Percentiles rank a stretch among this genome's conserved stretches.
Evolutionary conservation across 2,113 vertebrate genomes (phyloP).

Genomic region (Thamnaconus septentrionalis): DNA sequence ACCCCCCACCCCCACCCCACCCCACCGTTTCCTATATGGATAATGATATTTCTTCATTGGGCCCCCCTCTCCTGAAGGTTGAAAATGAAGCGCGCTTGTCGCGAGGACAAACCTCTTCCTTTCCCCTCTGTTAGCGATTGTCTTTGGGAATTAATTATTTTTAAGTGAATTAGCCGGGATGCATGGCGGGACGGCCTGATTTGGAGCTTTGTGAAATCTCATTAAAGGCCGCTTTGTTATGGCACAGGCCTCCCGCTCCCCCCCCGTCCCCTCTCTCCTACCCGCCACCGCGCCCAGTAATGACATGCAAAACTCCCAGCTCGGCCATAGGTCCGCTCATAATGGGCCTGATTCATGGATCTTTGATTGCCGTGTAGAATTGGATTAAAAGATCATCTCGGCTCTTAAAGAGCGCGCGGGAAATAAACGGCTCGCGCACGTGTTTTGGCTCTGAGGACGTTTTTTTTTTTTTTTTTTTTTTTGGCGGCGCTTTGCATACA

Average conservation of each 20-base stretch:
- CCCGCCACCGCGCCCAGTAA: conserved; percentile 37
- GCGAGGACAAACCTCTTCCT: conserved; percentile 55
- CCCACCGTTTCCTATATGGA: conserved; percentile 29
- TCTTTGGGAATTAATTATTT: conserved; percentile 69
- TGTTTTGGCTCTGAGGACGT: too few species aligned
- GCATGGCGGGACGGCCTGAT: conserved; percentile 49
- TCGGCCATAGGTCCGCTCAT: conserved; percentile 53
- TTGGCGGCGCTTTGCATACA: conserved; percentile 46
- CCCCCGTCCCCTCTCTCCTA: too few species aligned
- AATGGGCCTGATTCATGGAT: conserved; percentile 68
- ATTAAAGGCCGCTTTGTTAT: conserved; percentile 74
- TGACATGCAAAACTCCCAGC: conserved; percentile 59
- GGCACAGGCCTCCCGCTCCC: conserved; percentile 10
- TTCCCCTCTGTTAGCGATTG: conserved; percentile 44
- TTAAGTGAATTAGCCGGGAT: conserved; percentile 70
- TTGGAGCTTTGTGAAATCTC: conserved; percentile 71
- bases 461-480: too few species aligned
- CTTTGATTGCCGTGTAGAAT: conserved; percentile 75
- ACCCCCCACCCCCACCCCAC: conserved; percentile 28
- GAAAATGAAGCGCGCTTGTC: conserved; percentile 51
- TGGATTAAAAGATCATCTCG: conserved; percentile 75
- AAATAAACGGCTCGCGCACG: conserved; percentile 43
- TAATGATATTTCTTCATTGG: conserved; percentile 65
- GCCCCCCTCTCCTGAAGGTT: conserved; percentile 61
- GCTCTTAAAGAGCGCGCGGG: conserved; percentile 51